Evolutionary conservation across 92 coral and sea anemone species (phyloP).

Genomic region (Umimayanthus kanabou): DNA sequence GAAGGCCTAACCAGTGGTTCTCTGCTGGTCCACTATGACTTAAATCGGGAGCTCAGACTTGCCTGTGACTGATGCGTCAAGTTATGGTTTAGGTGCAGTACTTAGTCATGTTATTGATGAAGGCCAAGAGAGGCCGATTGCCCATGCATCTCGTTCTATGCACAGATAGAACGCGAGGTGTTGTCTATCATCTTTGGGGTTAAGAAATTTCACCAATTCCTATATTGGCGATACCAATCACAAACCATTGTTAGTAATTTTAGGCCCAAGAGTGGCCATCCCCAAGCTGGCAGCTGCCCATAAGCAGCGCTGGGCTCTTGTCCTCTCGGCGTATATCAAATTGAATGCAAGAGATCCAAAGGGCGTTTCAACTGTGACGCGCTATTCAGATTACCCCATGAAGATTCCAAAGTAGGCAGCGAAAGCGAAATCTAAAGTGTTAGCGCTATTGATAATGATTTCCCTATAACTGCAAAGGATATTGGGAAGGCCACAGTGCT

Average conservation of each 20-base stretch:
- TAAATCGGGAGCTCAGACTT: too few species aligned
- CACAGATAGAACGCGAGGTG: conserved; percentile 39
- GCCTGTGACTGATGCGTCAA: too few species aligned
- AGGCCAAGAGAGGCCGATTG: too few species aligned
- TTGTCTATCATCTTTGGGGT: neutral
- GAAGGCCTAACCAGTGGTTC: neutral
- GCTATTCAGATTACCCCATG: conserved; percentile 32
- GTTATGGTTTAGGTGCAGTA: too few species aligned
- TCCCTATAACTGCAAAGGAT: too few species aligned
- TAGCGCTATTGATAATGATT: too few species aligned
- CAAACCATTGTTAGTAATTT: conserved; percentile 7
- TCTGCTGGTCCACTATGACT: too few species aligned
- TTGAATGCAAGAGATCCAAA: conserved; percentile 39
- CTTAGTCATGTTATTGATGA: too few species aligned
- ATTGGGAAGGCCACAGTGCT: too few species aligned
- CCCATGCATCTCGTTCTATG: neutral
- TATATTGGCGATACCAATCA: neutral
- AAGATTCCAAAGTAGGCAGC: conserved; percentile 13
- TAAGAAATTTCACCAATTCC: too few species aligned
- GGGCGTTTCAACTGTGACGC: conserved; percentile 48
- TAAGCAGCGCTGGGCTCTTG: conserved; percentile 48
- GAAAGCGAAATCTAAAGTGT: neutral
- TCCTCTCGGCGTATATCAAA: conserved; percentile 55
- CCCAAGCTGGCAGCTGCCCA: conserved; percentile 61
- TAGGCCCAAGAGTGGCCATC: conserved; percentile 42